Evolutionary conservation across 2,888 invertebrate species (phyloP).

Genomic region (Scelioninae gen. 2): DNA sequence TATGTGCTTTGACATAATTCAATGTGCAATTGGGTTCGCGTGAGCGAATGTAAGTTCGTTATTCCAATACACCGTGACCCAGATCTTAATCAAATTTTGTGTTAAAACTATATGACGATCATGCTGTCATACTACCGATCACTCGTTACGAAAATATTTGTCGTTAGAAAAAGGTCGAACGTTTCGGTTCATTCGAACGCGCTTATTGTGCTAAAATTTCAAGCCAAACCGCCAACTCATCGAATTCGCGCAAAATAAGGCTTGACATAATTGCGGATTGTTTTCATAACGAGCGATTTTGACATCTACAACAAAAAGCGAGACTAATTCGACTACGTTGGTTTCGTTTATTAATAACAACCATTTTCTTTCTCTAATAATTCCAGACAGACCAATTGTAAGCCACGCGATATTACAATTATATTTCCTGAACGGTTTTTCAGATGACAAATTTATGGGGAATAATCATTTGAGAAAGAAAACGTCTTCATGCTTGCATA

Average conservation of each 20-base stretch:
- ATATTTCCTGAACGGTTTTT: neutral
- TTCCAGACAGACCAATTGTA: too few species aligned
- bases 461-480: conserved; percentile 40
- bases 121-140: conserved; percentile 50
- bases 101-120: conserved; percentile 36
- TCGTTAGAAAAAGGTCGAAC: neutral
- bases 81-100: conserved; percentile 42
- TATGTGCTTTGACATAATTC: conserved; percentile 26
- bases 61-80: conserved; percentile 51
- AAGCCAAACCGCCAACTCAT: neutral
- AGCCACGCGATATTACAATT: too few species aligned
- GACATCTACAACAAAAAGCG: conserved; percentile 39
- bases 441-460: neutral
- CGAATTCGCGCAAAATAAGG: conserved; percentile 1
- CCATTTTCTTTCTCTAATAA: conserved; percentile 25
- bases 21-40: conserved; percentile 34
- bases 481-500: conserved; percentile 25
- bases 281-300: conserved; percentile 43
- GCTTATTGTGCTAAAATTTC: conserved; percentile 1
- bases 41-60: conserved; percentile 43
- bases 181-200: neutral
- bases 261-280: conserved; percentile 5
- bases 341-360: conserved; percentile 20
- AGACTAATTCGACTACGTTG: conserved; percentile 29
- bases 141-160: conserved; percentile 44